A percentile compares a stretch with the other conserved stretches of the same genome.
These are phyloP conservation scores for Eulemur mongoz DNA, from an alignment of 2,797 vertebrate species.

Conservation along the genomic window DNA sequence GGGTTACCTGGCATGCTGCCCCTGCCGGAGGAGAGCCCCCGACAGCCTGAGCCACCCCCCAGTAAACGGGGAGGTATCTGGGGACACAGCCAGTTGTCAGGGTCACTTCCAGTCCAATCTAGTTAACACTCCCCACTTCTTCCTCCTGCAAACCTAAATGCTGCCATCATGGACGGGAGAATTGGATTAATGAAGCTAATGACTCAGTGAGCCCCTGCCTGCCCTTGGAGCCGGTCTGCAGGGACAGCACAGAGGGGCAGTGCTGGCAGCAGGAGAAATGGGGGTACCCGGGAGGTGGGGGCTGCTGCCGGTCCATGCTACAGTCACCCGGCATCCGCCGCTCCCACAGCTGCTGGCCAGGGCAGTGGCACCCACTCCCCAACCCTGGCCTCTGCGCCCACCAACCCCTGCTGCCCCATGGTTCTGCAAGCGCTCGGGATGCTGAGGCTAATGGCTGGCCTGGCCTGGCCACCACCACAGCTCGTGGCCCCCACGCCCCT, in stretches of 20 bases:
- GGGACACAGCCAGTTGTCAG: neutral
- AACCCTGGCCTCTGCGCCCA: neutral
- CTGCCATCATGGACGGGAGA: neutral
- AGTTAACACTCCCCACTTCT: neutral
- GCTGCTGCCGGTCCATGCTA: neutral
- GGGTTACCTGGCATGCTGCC: neutral
- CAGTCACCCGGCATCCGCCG: neutral
- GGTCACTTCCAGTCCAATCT: conserved; percentile 2
- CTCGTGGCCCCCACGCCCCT: neutral
- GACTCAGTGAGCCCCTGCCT: neutral
- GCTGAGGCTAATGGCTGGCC: neutral
- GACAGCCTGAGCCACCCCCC: neutral
- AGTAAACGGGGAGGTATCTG: neutral
- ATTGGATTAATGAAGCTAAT: neutral
- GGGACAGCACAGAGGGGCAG: neutral
- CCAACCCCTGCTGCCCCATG: neutral
- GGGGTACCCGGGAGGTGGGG: neutral
- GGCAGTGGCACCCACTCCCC: neutral
- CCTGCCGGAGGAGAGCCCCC: neutral
- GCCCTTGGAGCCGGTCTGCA: neutral
- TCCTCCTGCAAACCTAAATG: neutral
- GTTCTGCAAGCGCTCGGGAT: neutral
- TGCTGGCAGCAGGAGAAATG: rapidly evolving
- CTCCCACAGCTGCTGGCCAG: neutral
- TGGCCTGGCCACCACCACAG: no score